A percentile compares a stretch with the other conserved stretches of the same genome.
Evolutionary conservation across 92 coral and sea anemone species (phyloP).

Genomic region (Galaxea fascicularis): DNA sequence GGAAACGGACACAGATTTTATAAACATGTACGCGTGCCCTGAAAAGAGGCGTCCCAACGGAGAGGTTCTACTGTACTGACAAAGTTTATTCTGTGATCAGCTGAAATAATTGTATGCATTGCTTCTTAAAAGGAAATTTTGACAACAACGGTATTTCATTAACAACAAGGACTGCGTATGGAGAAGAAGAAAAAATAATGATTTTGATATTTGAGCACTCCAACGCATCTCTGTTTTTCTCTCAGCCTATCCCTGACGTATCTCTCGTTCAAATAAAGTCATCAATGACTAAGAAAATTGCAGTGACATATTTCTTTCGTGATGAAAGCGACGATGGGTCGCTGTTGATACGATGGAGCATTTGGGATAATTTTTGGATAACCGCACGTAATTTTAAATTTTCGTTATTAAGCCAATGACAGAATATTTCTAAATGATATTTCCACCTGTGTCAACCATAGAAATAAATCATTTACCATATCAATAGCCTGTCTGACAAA

Average conservation of each 20-base stretch:
- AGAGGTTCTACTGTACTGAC: neutral
- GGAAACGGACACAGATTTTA: too few relatives aligned
- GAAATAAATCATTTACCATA: constrained; percentile 22
- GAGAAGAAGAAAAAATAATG: neutral
- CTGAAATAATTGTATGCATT: neutral
- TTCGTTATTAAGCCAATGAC: neutral
- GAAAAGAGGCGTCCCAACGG: too few relatives aligned
- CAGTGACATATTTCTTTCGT: neutral
- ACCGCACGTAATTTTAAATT: neutral
- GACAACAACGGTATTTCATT: neutral
- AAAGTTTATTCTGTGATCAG: neutral
- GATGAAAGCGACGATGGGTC: neutral
- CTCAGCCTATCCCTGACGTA: neutral
- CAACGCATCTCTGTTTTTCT: neutral
- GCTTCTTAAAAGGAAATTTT: constrained; percentile 9
- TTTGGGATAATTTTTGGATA: neutral
- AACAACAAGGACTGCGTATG: neutral
- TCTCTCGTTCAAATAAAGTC: too few relatives aligned
- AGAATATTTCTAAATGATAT: neutral
- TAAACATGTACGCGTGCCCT: too few relatives aligned
- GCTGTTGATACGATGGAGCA: neutral
- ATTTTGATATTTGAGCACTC: neutral
- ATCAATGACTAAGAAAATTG: too few relatives aligned
- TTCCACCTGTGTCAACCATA: neutral
- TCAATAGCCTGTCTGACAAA: neutral